A percentile compares a stretch with the other conserved stretches of the same genome.
Conservation (phyloP, 2,113 vertebrate species). For the Tyrannus savana region DNA sequence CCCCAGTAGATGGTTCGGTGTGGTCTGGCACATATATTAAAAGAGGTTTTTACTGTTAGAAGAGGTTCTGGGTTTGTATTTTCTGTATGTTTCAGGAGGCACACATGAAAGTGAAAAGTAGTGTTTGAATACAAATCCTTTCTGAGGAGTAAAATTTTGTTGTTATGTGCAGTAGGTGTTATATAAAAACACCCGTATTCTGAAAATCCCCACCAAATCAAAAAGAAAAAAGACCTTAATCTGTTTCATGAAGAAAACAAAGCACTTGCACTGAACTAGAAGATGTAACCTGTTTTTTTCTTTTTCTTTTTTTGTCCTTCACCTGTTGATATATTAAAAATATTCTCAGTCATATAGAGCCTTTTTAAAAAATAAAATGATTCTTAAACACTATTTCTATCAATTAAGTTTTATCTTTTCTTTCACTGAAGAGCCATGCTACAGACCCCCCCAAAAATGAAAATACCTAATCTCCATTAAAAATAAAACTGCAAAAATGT, state of each 20-base stretch:
- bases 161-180: background rate
- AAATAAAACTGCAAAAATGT: background rate
- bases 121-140: background rate
- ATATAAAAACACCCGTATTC: background rate
- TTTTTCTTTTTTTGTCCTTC: background rate
- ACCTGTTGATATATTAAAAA: constrained; percentile 38
- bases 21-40: background rate
- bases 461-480: background rate
- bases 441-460: background rate
- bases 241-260: background rate
- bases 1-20: background rate
- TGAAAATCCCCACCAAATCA: background rate
- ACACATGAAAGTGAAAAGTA: background rate
- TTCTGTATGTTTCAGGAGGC: background rate
- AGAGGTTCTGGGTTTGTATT: background rate
- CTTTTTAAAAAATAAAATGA: background rate
- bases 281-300: background rate
- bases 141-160: background rate
- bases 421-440: background rate
- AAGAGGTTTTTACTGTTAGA: background rate
- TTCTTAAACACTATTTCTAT: background rate
- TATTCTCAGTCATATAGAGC: background rate
- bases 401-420: background rate
- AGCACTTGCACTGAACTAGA: background rate
- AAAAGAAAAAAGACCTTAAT: background rate